Percentiles rank a stretch among this genome's conserved stretches.
These are phyloP conservation scores for Sebastes wilsoni DNA, from an alignment of 2,797 vertebrate species.

Conservation along the genomic window DNA sequence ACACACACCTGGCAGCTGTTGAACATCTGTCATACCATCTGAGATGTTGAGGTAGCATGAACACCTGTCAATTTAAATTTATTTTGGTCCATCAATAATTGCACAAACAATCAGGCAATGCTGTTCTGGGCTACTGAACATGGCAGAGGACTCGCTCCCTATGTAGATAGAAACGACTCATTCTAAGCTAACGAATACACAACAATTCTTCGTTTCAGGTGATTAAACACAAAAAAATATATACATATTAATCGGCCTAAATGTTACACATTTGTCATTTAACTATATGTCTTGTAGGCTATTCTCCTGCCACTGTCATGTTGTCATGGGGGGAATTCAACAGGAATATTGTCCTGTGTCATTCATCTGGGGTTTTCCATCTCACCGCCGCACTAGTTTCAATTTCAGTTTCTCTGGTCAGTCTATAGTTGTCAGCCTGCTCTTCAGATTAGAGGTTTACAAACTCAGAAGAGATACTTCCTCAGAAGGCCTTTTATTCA, in stretches of 20 bases:
- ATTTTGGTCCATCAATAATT: not conserved
- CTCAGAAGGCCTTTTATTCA: not conserved
- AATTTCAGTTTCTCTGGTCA: conserved; percentile 8
- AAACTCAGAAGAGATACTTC: not conserved
- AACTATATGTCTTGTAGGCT: no score
- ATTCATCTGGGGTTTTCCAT: conserved; percentile 20
- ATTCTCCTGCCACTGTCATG: no score
- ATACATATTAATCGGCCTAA: no score
- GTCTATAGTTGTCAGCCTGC: not conserved
- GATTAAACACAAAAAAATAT: no score
- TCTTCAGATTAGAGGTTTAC: not conserved
- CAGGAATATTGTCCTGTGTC: not conserved
- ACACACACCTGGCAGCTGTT: conserved; percentile 29
- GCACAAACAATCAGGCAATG: no score
- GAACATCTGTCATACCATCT: not conserved
- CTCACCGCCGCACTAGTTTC: not conserved
- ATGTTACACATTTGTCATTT: no score
- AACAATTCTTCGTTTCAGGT: no score
- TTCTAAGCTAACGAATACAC: no score
- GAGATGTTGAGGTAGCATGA: not conserved
- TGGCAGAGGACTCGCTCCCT: no score
- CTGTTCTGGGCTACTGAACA: not conserved
- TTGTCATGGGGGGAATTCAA: not conserved
- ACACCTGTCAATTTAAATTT: no score
- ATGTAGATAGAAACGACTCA: no score